Evolutionary conservation across 2,113 vertebrate genomes (phyloP).

Genomic region (Cryptoleucopteryx plumbea): DNA sequence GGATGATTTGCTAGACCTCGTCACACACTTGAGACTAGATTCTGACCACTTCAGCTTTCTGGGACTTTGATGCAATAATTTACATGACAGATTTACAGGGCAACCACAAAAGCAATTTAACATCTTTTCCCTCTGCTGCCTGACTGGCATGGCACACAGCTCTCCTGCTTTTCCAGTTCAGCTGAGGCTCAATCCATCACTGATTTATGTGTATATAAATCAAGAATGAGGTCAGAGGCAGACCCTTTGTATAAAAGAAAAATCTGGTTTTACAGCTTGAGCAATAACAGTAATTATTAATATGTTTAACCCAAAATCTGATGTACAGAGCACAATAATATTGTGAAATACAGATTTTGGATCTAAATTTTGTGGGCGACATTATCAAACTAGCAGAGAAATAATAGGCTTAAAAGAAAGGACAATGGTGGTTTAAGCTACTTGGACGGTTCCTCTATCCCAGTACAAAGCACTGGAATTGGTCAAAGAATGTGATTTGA

Average conservation of each 20-base stretch:
- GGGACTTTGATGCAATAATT: constrained; percentile 1
- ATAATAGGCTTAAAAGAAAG: not conserved
- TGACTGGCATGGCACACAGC: not conserved
- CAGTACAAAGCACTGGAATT: not conserved
- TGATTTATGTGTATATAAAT: not conserved
- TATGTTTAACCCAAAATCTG: not conserved
- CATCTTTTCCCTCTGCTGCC: not conserved
- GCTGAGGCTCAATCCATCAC: not conserved
- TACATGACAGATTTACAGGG: not conserved
- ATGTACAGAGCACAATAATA: not conserved
- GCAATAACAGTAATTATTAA: not conserved
- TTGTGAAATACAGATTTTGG: not conserved
- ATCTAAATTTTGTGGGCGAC: not conserved
- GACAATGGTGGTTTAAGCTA: not conserved
- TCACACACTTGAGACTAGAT: not conserved
- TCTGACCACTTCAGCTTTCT: not conserved
- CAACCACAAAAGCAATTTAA: not conserved
- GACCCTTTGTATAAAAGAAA: not conserved
- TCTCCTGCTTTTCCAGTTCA: not conserved
- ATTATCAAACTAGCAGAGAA: not conserved
- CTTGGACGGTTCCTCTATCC: not conserved
- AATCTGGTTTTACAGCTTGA: not conserved
- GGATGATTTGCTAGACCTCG: not conserved
- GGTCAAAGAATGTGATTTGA: not conserved
- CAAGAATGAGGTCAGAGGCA: constrained; percentile 7